phyloP scores from a whole-genome alignment of 2,797 vertebrate genomes.

The Buceros bicornis region DNA sequence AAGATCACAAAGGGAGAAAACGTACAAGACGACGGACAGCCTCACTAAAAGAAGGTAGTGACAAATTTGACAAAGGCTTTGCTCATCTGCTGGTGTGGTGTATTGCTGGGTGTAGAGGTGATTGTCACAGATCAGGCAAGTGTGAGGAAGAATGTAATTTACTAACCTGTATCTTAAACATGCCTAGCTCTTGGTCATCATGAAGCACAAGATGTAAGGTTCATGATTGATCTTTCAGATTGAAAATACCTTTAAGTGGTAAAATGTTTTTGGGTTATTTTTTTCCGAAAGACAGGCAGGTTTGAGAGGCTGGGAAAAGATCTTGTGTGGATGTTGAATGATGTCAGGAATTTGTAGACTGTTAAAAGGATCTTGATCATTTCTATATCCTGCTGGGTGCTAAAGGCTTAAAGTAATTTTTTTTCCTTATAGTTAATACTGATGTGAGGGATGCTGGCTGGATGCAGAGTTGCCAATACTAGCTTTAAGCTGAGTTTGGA shows the following conservation, averaged over 20 bases:
- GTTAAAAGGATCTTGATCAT: not conserved
- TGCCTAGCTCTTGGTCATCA: not conserved
- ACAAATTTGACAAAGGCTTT: not conserved
- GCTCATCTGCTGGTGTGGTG: not conserved
- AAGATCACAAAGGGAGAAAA: slow-evolving; percentile 91
- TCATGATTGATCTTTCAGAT: not conserved
- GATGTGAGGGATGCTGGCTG: not conserved
- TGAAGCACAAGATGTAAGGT: not conserved
- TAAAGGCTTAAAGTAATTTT: not conserved
- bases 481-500: not conserved
- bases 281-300: not conserved
- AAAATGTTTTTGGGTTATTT: not conserved
- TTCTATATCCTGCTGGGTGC: not conserved
- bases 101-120: not conserved
- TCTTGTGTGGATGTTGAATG: not conserved
- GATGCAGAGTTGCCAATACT: not conserved
- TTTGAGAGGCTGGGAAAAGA: not conserved
- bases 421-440: not conserved
- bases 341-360: not conserved
- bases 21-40: slow-evolving; percentile 87
- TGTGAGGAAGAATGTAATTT: not conserved
- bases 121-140: not conserved
- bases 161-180: not conserved
- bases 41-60: slow-evolving; percentile 90
- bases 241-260: not conserved